Evolutionary conservation across 2,797 vertebrate genomes (phyloP).

Genomic region (Siniperca obscura): DNA sequence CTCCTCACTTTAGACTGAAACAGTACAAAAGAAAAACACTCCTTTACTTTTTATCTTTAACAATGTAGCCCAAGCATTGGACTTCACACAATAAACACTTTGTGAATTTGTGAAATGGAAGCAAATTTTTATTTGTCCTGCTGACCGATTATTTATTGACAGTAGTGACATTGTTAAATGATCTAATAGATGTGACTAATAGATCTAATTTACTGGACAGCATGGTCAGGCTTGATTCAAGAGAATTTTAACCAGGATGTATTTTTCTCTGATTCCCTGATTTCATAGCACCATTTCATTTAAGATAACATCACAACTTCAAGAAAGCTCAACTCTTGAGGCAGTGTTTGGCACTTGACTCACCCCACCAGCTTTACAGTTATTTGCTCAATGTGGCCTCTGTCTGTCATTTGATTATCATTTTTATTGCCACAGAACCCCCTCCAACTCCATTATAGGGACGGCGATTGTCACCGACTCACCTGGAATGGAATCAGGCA

Average conservation of each 20-base stretch:
- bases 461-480: conserved; percentile 52
- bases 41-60: background rate
- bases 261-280: conserved; percentile 25
- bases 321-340: conserved; percentile 40
- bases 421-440: conserved; percentile 72
- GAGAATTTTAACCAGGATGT: conserved; percentile 33
- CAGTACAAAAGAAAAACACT: too few relatives aligned
- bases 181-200: conserved; percentile 17
- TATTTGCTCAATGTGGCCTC: conserved; percentile 69
- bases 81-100: background rate
- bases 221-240: conserved; percentile 1
- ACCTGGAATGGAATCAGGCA: conserved; percentile 66
- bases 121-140: background rate
- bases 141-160: background rate
- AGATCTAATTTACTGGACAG: conserved; percentile 17
- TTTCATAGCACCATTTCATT: conserved; percentile 54
- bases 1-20: background rate
- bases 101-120: background rate
- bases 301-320: conserved; percentile 58
- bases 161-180: background rate
- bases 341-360: conserved; percentile 52
- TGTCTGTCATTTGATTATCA: conserved; percentile 76
- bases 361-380: conserved; percentile 42
- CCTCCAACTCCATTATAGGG: conserved; percentile 66
- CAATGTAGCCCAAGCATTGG: too few relatives aligned